Base-by-base conservation (phyloP, 2,113 vertebrate genomes). In the Hemichromis elongatus region DNA sequence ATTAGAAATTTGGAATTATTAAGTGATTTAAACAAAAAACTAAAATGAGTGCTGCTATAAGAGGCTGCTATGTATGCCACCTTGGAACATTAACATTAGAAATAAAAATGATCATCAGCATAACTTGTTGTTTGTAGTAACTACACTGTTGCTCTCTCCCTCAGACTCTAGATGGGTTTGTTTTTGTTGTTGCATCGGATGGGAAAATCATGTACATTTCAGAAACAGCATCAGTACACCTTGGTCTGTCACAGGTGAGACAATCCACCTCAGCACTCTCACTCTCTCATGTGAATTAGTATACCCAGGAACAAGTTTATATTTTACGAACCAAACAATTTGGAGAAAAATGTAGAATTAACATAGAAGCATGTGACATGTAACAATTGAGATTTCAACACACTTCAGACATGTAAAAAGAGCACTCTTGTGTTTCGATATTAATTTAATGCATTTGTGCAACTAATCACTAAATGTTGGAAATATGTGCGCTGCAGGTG, bases 191-290 rank as follows among this genome's bases (percentile, higher is more conserved):
- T 5, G 97, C 98, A 0, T 97, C 98, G 11, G 98, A 99, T 28
- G 98, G 98, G 14, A 99, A 99, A 95, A 98, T 99, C 91, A 98
- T 99, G 97, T 99, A 99, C 93, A 99, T 99, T 81, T 99, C 98
- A 18, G 98, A 99, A 93, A 99, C 98, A 0, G 98, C 98, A 0
- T 99, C 98, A 1, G 98, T 99, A 6, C 98, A 99, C 90, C 96
- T 99, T 2, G 98, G 98, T 54, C 90, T 99, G 89, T 99, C 98
- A 10, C 98, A 99, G 98, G 98, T 94, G 84, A 85, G 86, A 82
- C 28, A 35, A 6, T 68, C 42, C 30, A 66, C 14, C 47, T 53
- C 12, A 73, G 28, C 47, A 77, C 19, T 14, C 52, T 0, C 47
- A 77, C 19, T 14, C 52, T 0, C 16, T 80, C 28, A n/a, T 40